Base-by-base conservation (phyloP, 2,797 vertebrate genomes). In the Sandelia bainsii region DNA sequence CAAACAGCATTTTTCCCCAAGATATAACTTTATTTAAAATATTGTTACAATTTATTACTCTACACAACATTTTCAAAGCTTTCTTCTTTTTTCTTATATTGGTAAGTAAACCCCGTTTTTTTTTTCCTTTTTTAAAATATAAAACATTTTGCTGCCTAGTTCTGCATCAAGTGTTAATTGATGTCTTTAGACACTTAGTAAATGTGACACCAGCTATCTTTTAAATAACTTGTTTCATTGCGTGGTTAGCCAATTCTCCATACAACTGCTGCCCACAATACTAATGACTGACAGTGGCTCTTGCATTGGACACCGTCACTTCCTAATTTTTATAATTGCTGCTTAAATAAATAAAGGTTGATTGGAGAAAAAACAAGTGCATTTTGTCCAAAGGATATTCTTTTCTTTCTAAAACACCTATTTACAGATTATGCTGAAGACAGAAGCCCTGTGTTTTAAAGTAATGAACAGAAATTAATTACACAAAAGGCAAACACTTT, bases 1-100 rank as follows among this genome's bases (percentile, higher is more conserved):
- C 22, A 0, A 20, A 66, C 50, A 71, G 53, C 42, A 61, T 52
- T 77, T 71, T 90, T 92, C 93, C 32, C 92, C 96, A 97, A 97
- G 96, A 97, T 96, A 96, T 96, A 93, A 91, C 95, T 98, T 98
- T 98, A 97, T 98, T 98, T 97, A 97, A 98, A 98, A 98, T 96
- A 96, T 95, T 97, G 95, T 97, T 97, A 98, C 96, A 97, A 96
- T 96, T 96, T 96, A 96, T 97, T 95, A 97, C 95, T 96, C 95
- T 96, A 95, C 96, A 96, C 95, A 94, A 95, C 94, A 95, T 94
- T 93, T 95, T 93, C 92, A 92, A 95, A 96, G 87, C 63, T 85
- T 84, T 92, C 86, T 87, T 63, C 44, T 84, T 85, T 88, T 87
- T 89, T 80, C 79, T 77, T 87, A 87, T 79, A 89, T 85, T 90